Evolutionary conservation across 2,113 vertebrate genomes (phyloP).

Genomic region (Forbesichthys agassizii): DNA sequence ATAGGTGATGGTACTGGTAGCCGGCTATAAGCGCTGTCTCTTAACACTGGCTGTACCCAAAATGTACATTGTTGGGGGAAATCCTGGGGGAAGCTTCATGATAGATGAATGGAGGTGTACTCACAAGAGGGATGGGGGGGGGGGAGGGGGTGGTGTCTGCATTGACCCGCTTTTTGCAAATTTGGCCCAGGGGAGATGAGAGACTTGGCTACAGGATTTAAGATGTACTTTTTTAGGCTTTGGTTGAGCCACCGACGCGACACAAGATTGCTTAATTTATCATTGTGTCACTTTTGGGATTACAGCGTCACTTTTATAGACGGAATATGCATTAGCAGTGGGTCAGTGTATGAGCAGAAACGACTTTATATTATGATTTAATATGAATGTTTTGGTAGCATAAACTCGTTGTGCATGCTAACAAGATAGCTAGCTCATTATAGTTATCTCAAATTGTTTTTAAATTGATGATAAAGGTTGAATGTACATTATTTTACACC

Average conservation of each 20-base stretch:
- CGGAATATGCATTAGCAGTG: constrained; percentile 20
- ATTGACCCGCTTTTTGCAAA: constrained; percentile 75
- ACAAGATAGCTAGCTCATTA: background rate
- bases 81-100: constrained; percentile 71
- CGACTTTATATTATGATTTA: constrained; percentile 1
- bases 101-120: constrained; percentile 63
- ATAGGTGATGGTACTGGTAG: background rate
- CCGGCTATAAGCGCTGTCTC: constrained; percentile 26
- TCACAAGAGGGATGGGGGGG: constrained; percentile 25
- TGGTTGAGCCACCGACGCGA: constrained; percentile 42
- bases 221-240: constrained; percentile 51
- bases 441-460: background rate
- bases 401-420: background rate
- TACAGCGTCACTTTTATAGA: constrained; percentile 41
- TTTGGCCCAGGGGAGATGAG: constrained; percentile 67
- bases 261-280: constrained; percentile 58
- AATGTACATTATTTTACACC: background rate
- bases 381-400: background rate
- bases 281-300: constrained; percentile 62
- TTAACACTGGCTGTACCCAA: constrained; percentile 54
- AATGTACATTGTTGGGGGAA: constrained; percentile 62
- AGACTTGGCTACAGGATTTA: constrained; percentile 55
- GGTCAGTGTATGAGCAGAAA: background rate
- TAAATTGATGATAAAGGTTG: background rate
- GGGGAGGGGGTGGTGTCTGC: constrained; percentile 55